Conservation (phyloP, 2,113 vertebrate genomes). For the Gambusia affinis region DNA sequence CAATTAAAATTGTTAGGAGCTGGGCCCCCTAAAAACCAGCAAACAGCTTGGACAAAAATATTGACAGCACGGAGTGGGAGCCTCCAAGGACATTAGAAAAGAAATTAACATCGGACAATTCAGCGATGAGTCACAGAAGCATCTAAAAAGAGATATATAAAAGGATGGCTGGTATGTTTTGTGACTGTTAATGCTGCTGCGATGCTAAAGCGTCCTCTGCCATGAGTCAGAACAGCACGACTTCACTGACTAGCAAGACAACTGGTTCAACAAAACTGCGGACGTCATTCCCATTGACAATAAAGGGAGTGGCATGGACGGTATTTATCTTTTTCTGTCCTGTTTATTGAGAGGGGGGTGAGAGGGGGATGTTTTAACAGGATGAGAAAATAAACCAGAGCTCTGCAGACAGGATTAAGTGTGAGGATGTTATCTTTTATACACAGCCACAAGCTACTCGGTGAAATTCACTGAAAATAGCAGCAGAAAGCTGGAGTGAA, state of each 20-base stretch:
- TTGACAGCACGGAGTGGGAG: conserved; percentile 8
- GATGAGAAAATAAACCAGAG: not conserved
- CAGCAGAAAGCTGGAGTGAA: conserved; percentile 5
- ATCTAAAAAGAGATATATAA: not conserved
- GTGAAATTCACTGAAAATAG: not conserved
- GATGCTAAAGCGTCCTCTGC: not conserved
- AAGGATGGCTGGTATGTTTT: not conserved
- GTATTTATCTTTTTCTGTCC: not conserved
- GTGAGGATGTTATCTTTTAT: not conserved
- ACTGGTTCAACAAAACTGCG: not conserved
- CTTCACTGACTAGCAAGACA: not conserved
- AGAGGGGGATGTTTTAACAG: not conserved
- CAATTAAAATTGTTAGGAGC: conserved; percentile 84
- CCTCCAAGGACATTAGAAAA: conserved; percentile 13
- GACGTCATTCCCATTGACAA: not conserved
- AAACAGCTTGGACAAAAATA: conserved; percentile 8
- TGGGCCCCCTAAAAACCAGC: conserved; percentile 25
- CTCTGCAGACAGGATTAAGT: conserved; percentile 1
- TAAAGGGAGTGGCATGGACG: not conserved
- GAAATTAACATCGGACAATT: not conserved
- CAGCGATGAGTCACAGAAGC: not conserved
- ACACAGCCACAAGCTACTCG: not conserved
- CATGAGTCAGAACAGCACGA: not conserved
- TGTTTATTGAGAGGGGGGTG: not conserved
- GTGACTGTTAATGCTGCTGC: not conserved